A percentile compares a stretch with the other conserved stretches of the same genome.
These are phyloP conservation scores for Heliconius hewitsoni DNA, from an alignment of 1,140 invertebrate genomes.

Conservation along the genomic window DNA sequence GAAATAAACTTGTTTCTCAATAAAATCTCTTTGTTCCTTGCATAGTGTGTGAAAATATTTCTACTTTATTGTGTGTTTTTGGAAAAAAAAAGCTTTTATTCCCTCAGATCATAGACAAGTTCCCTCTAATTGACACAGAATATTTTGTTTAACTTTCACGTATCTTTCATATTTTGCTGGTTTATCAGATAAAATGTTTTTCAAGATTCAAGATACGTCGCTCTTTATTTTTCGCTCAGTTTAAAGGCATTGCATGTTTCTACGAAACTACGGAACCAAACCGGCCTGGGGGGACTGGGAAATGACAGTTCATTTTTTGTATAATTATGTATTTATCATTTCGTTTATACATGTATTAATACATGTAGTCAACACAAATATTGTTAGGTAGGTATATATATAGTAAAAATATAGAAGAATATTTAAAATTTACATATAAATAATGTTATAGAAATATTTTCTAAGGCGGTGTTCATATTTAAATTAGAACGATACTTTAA, in stretches of 20 bases:
- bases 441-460: background rate
- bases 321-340: too few species aligned
- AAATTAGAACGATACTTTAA: background rate
- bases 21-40: conserved; percentile 12
- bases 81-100: too few species aligned
- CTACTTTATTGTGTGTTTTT: background rate
- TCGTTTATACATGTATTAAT: background rate
- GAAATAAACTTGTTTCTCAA: conserved; percentile 9
- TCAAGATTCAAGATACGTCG: too few species aligned
- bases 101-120: too few species aligned
- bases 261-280: background rate
- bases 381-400: background rate
- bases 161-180: too few species aligned
- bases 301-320: background rate
- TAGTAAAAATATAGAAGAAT: background rate
- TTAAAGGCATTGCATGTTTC: background rate
- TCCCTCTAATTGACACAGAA: too few species aligned
- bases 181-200: too few species aligned
- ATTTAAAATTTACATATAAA: background rate
- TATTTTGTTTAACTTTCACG: too few species aligned
- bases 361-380: background rate
- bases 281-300: background rate
- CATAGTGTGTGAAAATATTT: background rate
- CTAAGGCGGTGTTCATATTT: background rate
- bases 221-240: background rate